Evolutionary conservation across 2,888 invertebrate species (phyloP), one percentile per base, ranked within the genome.

Genomic region (Petrolisthes cinctipes): DNA sequence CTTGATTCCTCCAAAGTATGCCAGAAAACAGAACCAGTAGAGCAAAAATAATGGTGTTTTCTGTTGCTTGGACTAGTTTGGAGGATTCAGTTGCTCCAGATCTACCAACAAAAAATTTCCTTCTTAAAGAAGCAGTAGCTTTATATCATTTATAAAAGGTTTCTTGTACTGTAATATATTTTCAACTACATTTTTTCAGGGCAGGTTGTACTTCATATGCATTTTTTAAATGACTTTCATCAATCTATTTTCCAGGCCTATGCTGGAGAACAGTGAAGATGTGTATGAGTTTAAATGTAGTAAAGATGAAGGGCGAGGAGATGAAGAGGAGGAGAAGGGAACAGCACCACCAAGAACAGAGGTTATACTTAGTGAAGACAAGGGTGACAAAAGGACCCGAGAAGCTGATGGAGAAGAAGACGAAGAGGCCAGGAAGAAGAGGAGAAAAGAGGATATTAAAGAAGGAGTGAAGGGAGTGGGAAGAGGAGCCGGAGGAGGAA

Each of bases 261-360:
- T 87, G 66, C 82, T 86, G 83, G 87, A 92, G 84, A 90, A 90
- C 61, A 90, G 91, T 83, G 94, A 94, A 78, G 95, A 95, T 91
- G 93, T 94, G 1, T 94, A 95, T 91, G 95, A 95, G 91, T 94
- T 95, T 91, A 95, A 94, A 92, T 93, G 94, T 86, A 93, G 93
- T 82, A 93, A 93, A 79, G 94, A 94, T 91, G 94, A 94, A 85
- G 92, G 84, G 11, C 68, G 82, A 53, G 80, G 80, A 9, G 89
- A 85, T 53, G 83, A 83, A 57, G 86, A 89, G 57, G 89, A 89
- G 93, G 84, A 88, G 86, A 83, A 85, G 75, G 68, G 84, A 37
- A 84, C 86, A 54, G 88, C 83, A 92, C 78, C 92, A 93, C n/a
- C 93, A 93, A 53, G 85, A 51, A 71, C 90, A 4, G 37, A 93